Evolutionary conservation across 1,140 invertebrate species (phyloP).

Genomic region (Cepaea nemoralis): DNA sequence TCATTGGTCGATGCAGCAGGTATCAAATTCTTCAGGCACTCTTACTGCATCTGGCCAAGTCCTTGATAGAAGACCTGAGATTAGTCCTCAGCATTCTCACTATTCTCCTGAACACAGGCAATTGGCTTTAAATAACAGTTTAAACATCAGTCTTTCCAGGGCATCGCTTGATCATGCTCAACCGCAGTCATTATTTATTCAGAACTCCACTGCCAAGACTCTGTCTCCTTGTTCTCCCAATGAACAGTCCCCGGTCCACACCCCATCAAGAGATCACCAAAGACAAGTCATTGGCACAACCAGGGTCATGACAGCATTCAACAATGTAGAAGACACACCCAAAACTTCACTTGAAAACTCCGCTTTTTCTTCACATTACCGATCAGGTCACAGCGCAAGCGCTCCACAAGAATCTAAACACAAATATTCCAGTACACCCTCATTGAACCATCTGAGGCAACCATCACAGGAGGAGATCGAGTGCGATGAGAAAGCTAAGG

Average conservation of each 20-base stretch:
- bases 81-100: background rate
- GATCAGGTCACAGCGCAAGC: conserved; percentile 35
- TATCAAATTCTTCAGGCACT: background rate
- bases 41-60: too few relatives aligned
- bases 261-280: conserved; percentile 28
- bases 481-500: conserved; percentile 82
- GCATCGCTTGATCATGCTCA: background rate
- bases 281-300: conserved; percentile 38
- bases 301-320: background rate
- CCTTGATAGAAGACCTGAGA: background rate
- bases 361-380: background rate
- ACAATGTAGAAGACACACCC: background rate
- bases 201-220: conserved; percentile 5
- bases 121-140: background rate
- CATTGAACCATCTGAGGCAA: conserved; percentile 58
- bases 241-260: background rate
- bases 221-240: background rate
- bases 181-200: conserved; percentile 15
- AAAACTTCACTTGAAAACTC: background rate
- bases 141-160: background rate
- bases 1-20: background rate
- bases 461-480: conserved; percentile 85
- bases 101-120: background rate
- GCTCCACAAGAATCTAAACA: background rate
- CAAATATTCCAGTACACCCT: background rate